These are phyloP conservation scores for Drosophila limbata DNA, from an alignment of 2,888 invertebrate genomes.

Conservation along the genomic window DNA sequence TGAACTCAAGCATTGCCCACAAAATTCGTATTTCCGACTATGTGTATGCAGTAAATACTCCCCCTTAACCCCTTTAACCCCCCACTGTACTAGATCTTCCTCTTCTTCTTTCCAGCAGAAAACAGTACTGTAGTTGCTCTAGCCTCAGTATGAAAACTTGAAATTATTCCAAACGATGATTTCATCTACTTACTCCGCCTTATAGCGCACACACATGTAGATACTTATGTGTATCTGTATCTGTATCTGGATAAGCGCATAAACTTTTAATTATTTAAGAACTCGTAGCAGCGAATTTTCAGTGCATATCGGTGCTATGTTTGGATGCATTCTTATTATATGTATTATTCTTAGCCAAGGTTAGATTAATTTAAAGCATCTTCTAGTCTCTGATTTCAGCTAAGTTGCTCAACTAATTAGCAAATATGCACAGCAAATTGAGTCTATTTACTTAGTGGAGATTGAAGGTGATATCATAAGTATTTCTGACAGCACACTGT, in stretches of 20 bases:
- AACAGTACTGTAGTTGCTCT: slow-evolving; percentile 20
- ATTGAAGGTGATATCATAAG: slow-evolving; percentile 66
- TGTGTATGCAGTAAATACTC: slow-evolving; percentile 19
- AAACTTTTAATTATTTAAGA: slow-evolving; percentile 45
- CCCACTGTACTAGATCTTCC: slow-evolving; percentile 3
- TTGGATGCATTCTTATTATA: slow-evolving; percentile 35
- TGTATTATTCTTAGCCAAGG: slow-evolving; percentile 51
- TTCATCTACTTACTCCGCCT: slow-evolving; percentile 74
- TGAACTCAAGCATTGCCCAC: slow-evolving; percentile 58
- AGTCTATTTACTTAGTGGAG: slow-evolving; percentile 51
- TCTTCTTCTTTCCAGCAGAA: neutral
- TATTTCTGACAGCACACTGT: slow-evolving; percentile 8
- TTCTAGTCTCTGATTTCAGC: slow-evolving; percentile 43
- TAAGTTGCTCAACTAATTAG: slow-evolving; percentile 62
- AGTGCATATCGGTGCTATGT: slow-evolving; percentile 30
- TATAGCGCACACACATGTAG: slow-evolving; percentile 29
- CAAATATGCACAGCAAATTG: slow-evolving; percentile 60
- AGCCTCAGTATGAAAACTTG: slow-evolving; percentile 58
- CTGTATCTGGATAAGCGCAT: slow-evolving; percentile 44
- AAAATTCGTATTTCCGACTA: slow-evolving; percentile 50
- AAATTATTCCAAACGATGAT: slow-evolving; percentile 77
- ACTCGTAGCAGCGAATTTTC: slow-evolving; percentile 14
- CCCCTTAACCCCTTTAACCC: neutral
- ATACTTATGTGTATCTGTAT: slow-evolving; percentile 26
- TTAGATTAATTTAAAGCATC: slow-evolving; percentile 65